Conservation (phyloP, 2,888 invertebrate species). For the Himalopsyche japonica region DNA sequence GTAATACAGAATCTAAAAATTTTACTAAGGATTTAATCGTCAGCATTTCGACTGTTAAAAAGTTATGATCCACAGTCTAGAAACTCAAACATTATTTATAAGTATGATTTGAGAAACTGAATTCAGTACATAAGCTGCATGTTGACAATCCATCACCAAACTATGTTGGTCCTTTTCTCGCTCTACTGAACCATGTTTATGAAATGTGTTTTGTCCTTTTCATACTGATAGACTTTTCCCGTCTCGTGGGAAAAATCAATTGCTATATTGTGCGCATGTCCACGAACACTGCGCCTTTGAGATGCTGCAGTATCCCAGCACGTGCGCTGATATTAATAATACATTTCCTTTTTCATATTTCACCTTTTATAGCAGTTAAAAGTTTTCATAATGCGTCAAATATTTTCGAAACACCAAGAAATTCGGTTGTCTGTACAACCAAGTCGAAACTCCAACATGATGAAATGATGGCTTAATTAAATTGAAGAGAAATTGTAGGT, state of each 20-base stretch:
- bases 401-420: too few relatives aligned
- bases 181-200: not conserved
- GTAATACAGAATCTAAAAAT: too few relatives aligned
- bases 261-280: conserved; percentile 12
- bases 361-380: not conserved
- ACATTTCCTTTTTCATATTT: not conserved
- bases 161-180: not conserved
- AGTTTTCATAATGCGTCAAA: not conserved
- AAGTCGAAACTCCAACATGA: too few relatives aligned
- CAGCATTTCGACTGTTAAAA: too few relatives aligned
- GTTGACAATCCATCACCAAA: not conserved
- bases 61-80: too few relatives aligned
- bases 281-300: conserved; percentile 4
- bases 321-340: conserved; percentile 3
- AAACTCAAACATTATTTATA: too few relatives aligned
- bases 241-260: conserved; percentile 21
- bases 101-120: too few relatives aligned
- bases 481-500: too few relatives aligned
- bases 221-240: not conserved
- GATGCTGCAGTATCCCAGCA: conserved; percentile 11
- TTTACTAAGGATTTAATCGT: too few relatives aligned
- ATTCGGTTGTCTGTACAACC: too few relatives aligned
- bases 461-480: too few relatives aligned
- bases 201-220: not conserved
- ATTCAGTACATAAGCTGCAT: not conserved